These are phyloP conservation scores for Clostera curtula DNA, from an alignment of 2,888 invertebrate genomes.

Conservation along the genomic window DNA sequence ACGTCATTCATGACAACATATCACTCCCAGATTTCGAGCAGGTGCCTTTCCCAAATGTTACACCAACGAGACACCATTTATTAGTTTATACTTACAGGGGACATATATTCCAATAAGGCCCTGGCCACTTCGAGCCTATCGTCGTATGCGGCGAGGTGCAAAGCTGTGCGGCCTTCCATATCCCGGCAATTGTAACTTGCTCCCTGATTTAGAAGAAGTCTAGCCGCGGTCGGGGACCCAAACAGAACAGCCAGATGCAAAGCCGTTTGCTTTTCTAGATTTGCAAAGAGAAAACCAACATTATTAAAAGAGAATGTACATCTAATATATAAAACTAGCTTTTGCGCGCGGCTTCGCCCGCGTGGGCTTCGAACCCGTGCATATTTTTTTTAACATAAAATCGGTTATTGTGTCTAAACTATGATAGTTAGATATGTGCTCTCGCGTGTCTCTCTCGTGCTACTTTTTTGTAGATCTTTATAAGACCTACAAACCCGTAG, in stretches of 20 bases:
- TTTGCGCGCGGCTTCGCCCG: too few relatives aligned
- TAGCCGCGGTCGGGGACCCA: constrained; percentile 24
- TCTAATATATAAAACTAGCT: too few relatives aligned
- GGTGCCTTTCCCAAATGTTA: not conserved
- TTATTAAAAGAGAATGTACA: too few relatives aligned
- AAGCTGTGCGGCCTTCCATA: constrained; percentile 41
- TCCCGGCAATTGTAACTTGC: constrained; percentile 34
- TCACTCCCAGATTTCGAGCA: too few relatives aligned
- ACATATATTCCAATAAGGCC: constrained; percentile 26
- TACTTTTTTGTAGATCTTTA: too few relatives aligned
- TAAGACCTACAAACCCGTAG: too few relatives aligned
- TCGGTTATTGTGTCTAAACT: too few relatives aligned
- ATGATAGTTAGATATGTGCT: too few relatives aligned
- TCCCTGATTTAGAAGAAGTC: constrained; percentile 29
- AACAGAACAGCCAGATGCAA: constrained; percentile 44
- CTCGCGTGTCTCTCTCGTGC: too few relatives aligned
- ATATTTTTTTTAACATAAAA: too few relatives aligned
- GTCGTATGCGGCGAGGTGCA: constrained; percentile 55
- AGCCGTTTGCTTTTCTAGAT: constrained; percentile 49
- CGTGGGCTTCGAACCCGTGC: too few relatives aligned
- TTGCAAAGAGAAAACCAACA: not conserved
- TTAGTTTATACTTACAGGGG: constrained; percentile 22
- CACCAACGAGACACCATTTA: not conserved
- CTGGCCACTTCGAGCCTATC: constrained; percentile 26
- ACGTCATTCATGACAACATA: too few relatives aligned